These are phyloP conservation scores for Lampris incognitus DNA, from an alignment of 2,113 vertebrate genomes.

Conservation along the genomic window DNA sequence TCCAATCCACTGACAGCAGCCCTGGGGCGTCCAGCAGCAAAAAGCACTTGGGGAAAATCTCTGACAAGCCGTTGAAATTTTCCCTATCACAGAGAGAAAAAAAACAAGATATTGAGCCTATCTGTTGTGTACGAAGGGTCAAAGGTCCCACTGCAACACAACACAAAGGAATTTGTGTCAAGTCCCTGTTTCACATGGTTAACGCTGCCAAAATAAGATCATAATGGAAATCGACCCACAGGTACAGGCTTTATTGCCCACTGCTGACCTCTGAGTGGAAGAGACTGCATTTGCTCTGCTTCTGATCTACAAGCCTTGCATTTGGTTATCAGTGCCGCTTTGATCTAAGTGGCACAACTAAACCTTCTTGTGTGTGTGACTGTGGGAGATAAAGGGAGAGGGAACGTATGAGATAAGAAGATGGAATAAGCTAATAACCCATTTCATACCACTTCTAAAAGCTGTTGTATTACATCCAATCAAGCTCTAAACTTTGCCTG, in stretches of 20 bases:
- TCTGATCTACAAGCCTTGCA: slow-evolving; percentile 45
- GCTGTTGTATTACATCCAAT: slow-evolving; percentile 15
- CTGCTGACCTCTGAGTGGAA: slow-evolving; percentile 29
- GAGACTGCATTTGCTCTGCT: slow-evolving; percentile 33
- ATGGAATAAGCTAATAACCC: slow-evolving; percentile 7
- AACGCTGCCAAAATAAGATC: slow-evolving; percentile 3
- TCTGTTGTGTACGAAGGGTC: neutral
- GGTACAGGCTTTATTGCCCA: neutral
- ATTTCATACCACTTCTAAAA: slow-evolving; percentile 16
- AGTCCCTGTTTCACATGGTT: slow-evolving; percentile 10
- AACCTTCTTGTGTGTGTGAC: slow-evolving; percentile 17
- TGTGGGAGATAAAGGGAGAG: neutral
- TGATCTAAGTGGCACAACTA: slow-evolving; percentile 41
- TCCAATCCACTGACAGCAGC: neutral
- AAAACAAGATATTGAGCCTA: neutral
- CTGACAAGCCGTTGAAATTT: neutral
- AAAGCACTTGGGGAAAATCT: neutral
- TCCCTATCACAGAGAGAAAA: neutral
- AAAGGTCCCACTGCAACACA: slow-evolving; percentile 16
- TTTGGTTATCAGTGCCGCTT: slow-evolving; percentile 40
- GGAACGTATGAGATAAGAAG: neutral
- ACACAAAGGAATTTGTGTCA: neutral
- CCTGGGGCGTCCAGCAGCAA: neutral
- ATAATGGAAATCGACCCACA: neutral
- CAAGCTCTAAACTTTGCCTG: slow-evolving; percentile 20